Conservation (phyloP, 2,888 invertebrate genomes). For the Caenorhabditis becei region DNA sequence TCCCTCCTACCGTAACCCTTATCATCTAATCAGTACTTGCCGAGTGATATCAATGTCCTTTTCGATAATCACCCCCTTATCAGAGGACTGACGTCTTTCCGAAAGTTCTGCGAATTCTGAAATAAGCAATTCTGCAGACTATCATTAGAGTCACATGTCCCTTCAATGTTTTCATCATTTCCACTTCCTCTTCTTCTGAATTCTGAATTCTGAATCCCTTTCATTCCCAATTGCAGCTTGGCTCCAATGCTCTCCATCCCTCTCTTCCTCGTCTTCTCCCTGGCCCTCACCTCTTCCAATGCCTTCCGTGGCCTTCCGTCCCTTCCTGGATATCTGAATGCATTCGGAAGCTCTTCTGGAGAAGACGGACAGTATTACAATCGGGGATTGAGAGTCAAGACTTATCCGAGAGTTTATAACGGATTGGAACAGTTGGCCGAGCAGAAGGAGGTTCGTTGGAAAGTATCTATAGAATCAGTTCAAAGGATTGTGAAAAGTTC, state of each 20-base stretch:
- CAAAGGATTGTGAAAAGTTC: too few species aligned
- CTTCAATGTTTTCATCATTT: background rate
- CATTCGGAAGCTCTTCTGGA: conserved; percentile 25
- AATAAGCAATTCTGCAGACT: too few species aligned
- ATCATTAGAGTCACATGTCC: background rate
- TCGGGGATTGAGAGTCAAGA: conserved; percentile 31
- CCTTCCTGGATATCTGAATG: conserved; percentile 50
- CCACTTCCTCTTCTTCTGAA: background rate
- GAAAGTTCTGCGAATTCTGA: too few species aligned
- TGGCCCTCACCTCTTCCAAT: conserved; percentile 9
- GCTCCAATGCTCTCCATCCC: background rate
- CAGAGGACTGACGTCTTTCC: too few species aligned
- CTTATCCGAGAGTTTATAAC: conserved; percentile 32
- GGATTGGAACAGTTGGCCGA: conserved; percentile 32
- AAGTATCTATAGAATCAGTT: too few species aligned
- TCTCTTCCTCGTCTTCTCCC: conserved; percentile 6
- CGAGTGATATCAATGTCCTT: too few species aligned
- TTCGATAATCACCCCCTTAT: too few species aligned
- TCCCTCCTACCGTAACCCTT: too few species aligned
- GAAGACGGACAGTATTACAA: conserved; percentile 24
- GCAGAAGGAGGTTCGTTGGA: conserved; percentile 21
- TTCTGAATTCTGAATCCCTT: background rate
- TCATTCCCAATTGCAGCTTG: conserved; percentile 14
- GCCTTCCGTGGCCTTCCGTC: conserved; percentile 51
- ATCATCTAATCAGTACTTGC: too few species aligned